Percentiles rank a stretch among this genome's conserved stretches.
Conservation (phyloP, 2,797 vertebrate genomes). For the Galaxias olidus region DNA sequence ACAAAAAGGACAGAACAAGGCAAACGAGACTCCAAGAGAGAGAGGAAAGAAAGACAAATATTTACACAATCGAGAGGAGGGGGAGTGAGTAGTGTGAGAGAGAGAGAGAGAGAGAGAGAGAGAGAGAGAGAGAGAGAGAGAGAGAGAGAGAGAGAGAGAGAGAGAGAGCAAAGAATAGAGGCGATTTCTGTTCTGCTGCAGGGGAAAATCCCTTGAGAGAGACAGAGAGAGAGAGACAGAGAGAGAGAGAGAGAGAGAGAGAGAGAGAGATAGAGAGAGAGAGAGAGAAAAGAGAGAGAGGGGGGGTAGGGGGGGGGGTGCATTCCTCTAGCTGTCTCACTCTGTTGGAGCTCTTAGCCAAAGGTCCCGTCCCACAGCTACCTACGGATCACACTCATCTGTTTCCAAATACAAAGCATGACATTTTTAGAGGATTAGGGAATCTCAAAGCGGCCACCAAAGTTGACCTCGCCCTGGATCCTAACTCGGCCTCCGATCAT, state of each 20-base stretch:
- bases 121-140: conserved; percentile 25
- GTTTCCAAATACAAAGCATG: too few species aligned
- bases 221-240: not conserved
- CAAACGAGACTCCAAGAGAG: not conserved
- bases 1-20: conserved; percentile 20
- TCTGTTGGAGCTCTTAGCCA: not conserved
- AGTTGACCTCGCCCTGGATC: too few species aligned
- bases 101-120: conserved; percentile 43
- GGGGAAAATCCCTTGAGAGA: not conserved
- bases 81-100: too few species aligned
- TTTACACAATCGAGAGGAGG: conserved; percentile 27
- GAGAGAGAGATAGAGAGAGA: not conserved
- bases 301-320: not conserved
- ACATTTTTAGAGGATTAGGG: too few species aligned
- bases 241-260: not conserved
- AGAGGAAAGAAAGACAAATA: conserved; percentile 36
- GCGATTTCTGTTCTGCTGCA: too few species aligned
- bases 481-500: too few species aligned
- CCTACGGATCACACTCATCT: too few species aligned
- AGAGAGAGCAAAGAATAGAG: conserved; percentile 5
- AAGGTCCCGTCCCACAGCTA: not conserved
- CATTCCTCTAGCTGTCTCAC: conserved; percentile 26
- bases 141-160: conserved; percentile 5
- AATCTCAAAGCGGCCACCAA: too few species aligned
- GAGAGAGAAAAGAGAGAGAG: conserved; percentile 21